Evolutionary conservation across 1,140 invertebrate species (phyloP), one percentile per base, ranked within the genome.

Genomic region (Dendrolimus punctatus): DNA sequence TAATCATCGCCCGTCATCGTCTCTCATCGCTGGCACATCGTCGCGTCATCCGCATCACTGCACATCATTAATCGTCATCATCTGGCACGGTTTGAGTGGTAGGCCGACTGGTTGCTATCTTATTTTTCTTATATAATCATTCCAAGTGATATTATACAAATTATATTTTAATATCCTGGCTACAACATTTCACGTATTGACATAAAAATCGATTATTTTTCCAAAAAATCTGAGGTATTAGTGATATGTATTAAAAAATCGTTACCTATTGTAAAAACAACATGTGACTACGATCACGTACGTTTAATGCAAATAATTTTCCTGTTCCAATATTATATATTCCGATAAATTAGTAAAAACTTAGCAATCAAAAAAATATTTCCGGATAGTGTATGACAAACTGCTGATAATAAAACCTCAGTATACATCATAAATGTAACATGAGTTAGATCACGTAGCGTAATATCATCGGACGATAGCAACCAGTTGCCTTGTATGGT

Each of bases 41-140:
- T 64, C 64, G 66, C 66, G 69, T 82, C 81, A 81, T 83, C 82
- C 78, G 76, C 82, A 83, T 83, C 82, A 85, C 80, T 73, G 58
- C 76, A 80, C 72, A 55, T 77, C 72, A 80, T 81, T 67, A 76
- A 81, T 80, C 50, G 36, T 44, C 58, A 66, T 80, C 80, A 81
- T 77, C 57, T 55, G 66, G 71, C 79, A 86, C 76, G 66, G 80
- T 85, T 71, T 85, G 82, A 77, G 71, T 78, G 82, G 79, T 57
- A 44, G 66, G 64, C 70, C 71, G 64, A 71, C 73, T 80, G 73
- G 76, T 57, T 55, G 49, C 71, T 67, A 58, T 62, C 43, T 44
- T 54, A 40, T 48, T 9, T 41, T 44, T 7, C n/a, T 44, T 3
- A 6, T 41, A 2, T 10, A 38, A 48, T 48, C 37, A 37, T 8